Evolutionary conservation across 2,888 invertebrate genomes (phyloP), one percentile per base, ranked within the genome.

Genomic region (Brachylomia viminalis): DNA sequence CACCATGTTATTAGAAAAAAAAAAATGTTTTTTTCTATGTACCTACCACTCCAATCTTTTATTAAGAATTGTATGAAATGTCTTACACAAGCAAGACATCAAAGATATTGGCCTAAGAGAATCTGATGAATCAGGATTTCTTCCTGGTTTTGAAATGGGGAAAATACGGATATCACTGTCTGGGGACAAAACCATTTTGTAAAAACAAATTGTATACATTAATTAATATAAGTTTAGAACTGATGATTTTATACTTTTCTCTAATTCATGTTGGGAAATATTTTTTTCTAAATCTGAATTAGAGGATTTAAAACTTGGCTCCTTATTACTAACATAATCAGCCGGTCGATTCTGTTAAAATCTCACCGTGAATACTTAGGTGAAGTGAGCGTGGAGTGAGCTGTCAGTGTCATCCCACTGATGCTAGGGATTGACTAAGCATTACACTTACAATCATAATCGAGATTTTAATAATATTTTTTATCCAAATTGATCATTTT

Each of bases 11-110:
- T 61, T 33, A 33, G 33, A 61, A 61, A 61, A 61, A 11, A 61
- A 33, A 2, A 13, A n/a, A n/a, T 23, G 23, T 61, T 61, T 61
- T 61, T 61, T 61, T 61, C 61, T 0, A 61, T 20, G 13, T 33
- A 49, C 47, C 70, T n/a, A n/a, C n/a, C n/a, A 70, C 61, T 70
- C 70, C 10, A 70, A 27, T 27, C 70, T 45, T 45, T 49, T 70
- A 70, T 49, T 61, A n/a, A 70, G n/a, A 38, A 70, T 70, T 33
- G 59, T 23, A 49, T 70, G 70, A 61, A 61, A 70, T n/a, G 38
- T 67, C 15, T 67, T 67, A 23, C 67, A 67, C 11, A 54, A 27
- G 33, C 66, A 66, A 52, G 69, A 70, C 47, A 70, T 70, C 45
- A 70, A 70, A 8, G 58, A 58, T 27, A 70, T 70, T 15, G 70